Percentiles rank a stretch among this genome's conserved stretches.
Conservation (phyloP, 2,113 vertebrate genomes). For the Oostethus manadensis region DNA sequence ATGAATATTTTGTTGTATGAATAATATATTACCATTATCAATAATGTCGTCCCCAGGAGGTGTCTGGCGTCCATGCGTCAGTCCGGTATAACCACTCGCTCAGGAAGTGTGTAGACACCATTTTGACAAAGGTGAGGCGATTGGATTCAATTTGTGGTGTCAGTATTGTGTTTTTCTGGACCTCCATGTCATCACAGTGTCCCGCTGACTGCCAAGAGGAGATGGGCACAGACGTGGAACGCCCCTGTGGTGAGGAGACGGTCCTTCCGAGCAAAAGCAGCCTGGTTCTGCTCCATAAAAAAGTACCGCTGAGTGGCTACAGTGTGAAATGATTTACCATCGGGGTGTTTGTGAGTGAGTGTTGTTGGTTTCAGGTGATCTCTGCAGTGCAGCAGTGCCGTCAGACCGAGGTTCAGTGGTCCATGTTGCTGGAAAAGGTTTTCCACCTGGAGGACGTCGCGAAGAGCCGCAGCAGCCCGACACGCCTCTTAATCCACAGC, state of each 20-base stretch:
- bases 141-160: background rate
- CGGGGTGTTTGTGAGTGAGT: background rate
- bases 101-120: slow-evolving; percentile 87
- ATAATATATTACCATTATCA: too few relatives aligned
- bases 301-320: slow-evolving; percentile 63
- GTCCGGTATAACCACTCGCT: slow-evolving; percentile 82
- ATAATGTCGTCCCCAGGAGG: slow-evolving; percentile 70
- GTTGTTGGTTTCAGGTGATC: slow-evolving; percentile 75
- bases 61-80: slow-evolving; percentile 76
- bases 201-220: slow-evolving; percentile 84
- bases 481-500: slow-evolving; percentile 76
- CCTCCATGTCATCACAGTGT: slow-evolving; percentile 68
- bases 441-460: slow-evolving; percentile 88
- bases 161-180: background rate
- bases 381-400: slow-evolving; percentile 82
- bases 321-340: too few relatives aligned
- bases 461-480: slow-evolving; percentile 79
- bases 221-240: slow-evolving; percentile 83
- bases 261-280: slow-evolving; percentile 77
- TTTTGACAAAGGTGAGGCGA: slow-evolving; percentile 84
- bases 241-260: slow-evolving; percentile 56
- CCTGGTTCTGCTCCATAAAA: slow-evolving; percentile 84
- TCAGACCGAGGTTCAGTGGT: slow-evolving; percentile 87
- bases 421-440: slow-evolving; percentile 81
- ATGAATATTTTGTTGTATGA: too few relatives aligned